Evolutionary conservation across 2,113 vertebrate genomes (phyloP), one percentile per base, ranked within the genome.

Genomic region (Myotis davidii): DNA sequence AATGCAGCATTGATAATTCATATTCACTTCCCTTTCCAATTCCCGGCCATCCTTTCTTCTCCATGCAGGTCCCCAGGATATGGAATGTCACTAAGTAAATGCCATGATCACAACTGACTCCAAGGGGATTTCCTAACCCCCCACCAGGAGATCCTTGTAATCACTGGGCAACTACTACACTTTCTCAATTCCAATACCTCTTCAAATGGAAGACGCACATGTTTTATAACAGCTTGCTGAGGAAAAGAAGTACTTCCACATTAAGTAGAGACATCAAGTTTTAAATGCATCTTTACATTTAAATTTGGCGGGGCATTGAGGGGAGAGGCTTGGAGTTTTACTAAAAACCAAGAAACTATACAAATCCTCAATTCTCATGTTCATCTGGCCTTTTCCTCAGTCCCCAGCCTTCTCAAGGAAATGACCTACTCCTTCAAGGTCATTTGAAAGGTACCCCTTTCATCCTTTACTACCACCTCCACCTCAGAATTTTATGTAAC

Each of bases 351-450:
- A 84, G 34, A 87, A 42, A 67, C 29, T 72, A 74, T 9, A 9
- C 23, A 65, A 88, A 92, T 65, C 23, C 34, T 83, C 37, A 56
- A 20, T 61, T 69, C 59, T 65, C 37, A 29, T 7, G 8, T 74
- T 78, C 70, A 5, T 29, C 45, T 50, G 77, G 70, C 20, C 32
- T 50, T 93, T 78, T 64, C 17, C 39, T 85, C 20, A 25, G 17
- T 81, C n/a, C 14, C 83, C 29, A 74, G 21, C 12, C 81, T 95
- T 81, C 64, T 94, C n/a, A 74, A 84, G 56, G 65, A 74, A 86
- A 95, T 59, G 32, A 76, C 12, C 45, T 79, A 20, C 16, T 90
- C 59, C 65, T 93, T 73, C 59, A 77, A 90, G 70, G 18, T 70
- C 88, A 90, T 90, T 82, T n/a, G 65, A 65, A 81, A 78, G 6